Evolutionary conservation across 2,113 vertebrate genomes (phyloP).

Genomic region (Nansenia antarctica): DNA sequence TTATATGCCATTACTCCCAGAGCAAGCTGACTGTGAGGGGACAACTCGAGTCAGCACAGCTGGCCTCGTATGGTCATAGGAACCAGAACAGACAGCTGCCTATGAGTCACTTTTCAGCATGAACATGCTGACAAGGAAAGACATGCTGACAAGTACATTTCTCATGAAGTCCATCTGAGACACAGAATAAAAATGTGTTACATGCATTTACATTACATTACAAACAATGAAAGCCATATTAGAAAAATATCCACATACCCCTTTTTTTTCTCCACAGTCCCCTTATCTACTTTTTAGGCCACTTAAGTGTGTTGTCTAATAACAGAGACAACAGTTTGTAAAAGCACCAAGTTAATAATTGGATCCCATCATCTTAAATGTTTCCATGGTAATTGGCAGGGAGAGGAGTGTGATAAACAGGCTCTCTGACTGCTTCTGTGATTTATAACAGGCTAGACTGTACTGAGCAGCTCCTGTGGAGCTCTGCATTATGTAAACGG

Average conservation of each 20-base stretch:
- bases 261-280: neutral
- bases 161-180: neutral
- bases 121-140: no score
- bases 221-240: neutral
- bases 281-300: slow-evolving; percentile 12
- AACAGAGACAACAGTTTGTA: slow-evolving; percentile 39
- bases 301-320: slow-evolving; percentile 19
- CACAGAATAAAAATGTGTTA: neutral
- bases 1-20: neutral
- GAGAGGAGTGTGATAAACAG: slow-evolving; percentile 46
- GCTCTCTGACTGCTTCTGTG: slow-evolving; percentile 38
- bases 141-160: neutral
- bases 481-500: slow-evolving; percentile 41
- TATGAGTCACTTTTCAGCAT: no score
- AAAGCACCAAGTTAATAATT: slow-evolving; percentile 39
- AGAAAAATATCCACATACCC: no score
- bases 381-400: slow-evolving; percentile 51
- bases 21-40: neutral
- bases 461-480: slow-evolving; percentile 39
- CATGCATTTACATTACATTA: neutral
- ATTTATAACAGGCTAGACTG: slow-evolving; percentile 37
- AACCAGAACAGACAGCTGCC: no score
- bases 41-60: no score
- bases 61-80: no score
- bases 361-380: slow-evolving; percentile 31